Percentiles rank a stretch among this genome's conserved stretches.
Conservation (phyloP, 2,797 vertebrate species). For the Kryptopterus vitreolus region DNA sequence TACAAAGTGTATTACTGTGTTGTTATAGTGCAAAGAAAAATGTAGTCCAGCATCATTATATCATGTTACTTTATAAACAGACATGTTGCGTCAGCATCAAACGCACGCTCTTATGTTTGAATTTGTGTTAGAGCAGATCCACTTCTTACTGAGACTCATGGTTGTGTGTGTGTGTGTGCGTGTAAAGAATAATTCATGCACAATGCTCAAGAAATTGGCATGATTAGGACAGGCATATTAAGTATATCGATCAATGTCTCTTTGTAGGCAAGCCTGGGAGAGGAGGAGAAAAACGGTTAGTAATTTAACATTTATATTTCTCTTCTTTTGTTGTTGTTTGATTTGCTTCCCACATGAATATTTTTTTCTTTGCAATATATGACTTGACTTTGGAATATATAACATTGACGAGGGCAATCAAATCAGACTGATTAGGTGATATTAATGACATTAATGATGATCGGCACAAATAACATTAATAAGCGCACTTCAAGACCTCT, state of each 20-base stretch:
- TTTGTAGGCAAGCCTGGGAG: neutral
- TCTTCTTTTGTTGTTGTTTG: neutral
- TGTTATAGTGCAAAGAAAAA: neutral
- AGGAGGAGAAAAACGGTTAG: conserved; percentile 11
- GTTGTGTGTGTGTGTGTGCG: neutral
- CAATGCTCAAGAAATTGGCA: neutral
- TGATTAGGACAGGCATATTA: neutral
- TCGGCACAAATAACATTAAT: neutral
- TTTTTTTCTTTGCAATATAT: neutral
- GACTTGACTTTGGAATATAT: neutral
- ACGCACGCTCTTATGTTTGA: neutral
- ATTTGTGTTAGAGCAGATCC: neutral
- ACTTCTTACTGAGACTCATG: neutral
- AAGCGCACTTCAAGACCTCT: neutral
- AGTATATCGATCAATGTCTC: neutral
- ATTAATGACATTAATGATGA: neutral
- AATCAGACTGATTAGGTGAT: neutral
- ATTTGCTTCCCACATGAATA: neutral
- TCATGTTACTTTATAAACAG: neutral
- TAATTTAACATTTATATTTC: neutral
- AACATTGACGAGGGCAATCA: neutral
- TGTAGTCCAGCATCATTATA: conserved; percentile 8
- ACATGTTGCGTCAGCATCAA: neutral
- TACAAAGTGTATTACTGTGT: neutral
- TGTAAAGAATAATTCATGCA: neutral